Percentiles rank a stretch among this genome's conserved stretches.
Evolutionary conservation across 2,113 vertebrate genomes (phyloP).

Genomic region (Neoarius graeffei): DNA sequence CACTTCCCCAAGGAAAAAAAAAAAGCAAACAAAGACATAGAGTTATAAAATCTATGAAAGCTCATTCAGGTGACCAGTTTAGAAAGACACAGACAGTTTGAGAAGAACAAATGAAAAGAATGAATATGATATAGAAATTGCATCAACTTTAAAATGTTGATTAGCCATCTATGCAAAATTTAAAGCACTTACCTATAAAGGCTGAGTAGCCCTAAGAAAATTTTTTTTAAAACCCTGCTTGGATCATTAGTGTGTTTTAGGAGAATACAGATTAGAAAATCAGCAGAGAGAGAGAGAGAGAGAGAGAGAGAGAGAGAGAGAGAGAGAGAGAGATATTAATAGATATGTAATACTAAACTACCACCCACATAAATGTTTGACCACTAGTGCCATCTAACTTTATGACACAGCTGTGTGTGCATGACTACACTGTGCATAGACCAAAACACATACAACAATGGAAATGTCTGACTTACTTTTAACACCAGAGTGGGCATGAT

Average conservation of each 20-base stretch:
- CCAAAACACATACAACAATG: neutral
- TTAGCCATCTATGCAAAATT: neutral
- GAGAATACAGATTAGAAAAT: conserved; percentile 6
- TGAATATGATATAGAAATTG: neutral
- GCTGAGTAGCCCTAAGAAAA: neutral
- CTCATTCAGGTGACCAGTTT: neutral
- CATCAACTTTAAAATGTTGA: neutral
- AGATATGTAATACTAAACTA: conserved; percentile 67
- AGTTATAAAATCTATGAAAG: neutral
- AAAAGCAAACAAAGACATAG: neutral
- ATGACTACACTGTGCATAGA: neutral
- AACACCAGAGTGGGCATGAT: neutral
- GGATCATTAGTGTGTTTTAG: neutral
- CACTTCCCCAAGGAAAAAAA: neutral
- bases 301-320: conserved; percentile 6
- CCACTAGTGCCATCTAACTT: neutral
- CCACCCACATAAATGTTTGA: conserved; percentile 4
- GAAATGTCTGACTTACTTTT: conserved; percentile 12
- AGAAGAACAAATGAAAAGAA: neutral
- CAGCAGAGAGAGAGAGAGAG: neutral
- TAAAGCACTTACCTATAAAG: conserved; percentile 24
- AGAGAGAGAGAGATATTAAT: conserved; percentile 65
- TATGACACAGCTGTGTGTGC: neutral
- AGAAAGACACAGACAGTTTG: neutral
- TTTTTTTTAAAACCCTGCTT: neutral